Evolutionary conservation across 1,140 invertebrate genomes (phyloP).

Genomic region (Hylaeus anthracinus): DNA sequence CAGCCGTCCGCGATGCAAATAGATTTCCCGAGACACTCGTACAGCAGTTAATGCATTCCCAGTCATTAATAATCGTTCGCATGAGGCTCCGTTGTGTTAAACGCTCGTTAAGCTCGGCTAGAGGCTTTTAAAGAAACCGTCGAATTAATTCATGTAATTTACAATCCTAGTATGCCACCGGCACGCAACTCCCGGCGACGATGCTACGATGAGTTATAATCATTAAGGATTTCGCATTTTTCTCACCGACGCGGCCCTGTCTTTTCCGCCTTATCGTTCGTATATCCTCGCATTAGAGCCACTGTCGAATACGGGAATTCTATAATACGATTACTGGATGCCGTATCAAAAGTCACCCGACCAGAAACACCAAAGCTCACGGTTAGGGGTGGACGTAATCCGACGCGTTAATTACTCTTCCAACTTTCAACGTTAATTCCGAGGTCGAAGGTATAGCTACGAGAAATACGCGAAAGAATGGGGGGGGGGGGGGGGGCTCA

Average conservation of each 20-base stretch:
- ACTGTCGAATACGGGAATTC: background rate
- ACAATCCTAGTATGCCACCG: conserved; percentile 52
- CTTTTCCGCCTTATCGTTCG: background rate
- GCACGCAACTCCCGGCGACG: conserved; percentile 28
- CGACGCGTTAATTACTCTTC: conserved; percentile 1
- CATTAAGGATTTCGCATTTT: conserved; percentile 26
- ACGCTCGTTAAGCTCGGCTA: conserved; percentile 55
- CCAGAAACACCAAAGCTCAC: background rate
- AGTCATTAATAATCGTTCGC: conserved; percentile 56
- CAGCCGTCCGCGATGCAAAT: conserved; percentile 22
- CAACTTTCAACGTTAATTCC: background rate
- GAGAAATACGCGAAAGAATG: too few species aligned
- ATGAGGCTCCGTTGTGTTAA: conserved; percentile 53
- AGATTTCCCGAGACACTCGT: conserved; percentile 45
- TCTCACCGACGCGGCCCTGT: background rate
- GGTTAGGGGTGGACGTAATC: background rate
- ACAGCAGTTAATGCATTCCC: conserved; percentile 41
- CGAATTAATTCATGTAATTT: conserved; percentile 64
- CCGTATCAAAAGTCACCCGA: background rate
- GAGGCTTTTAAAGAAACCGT: conserved; percentile 41
- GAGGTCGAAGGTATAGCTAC: too few species aligned
- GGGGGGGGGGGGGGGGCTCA: too few species aligned
- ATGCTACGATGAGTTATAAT: conserved; percentile 33
- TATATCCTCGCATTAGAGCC: conserved; percentile 5
- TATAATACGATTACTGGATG: conserved; percentile 10